Evolutionary conservation across 1,140 invertebrate genomes (phyloP), one percentile per base, ranked within the genome.

Genomic region (Hycleus phaleratus): DNA sequence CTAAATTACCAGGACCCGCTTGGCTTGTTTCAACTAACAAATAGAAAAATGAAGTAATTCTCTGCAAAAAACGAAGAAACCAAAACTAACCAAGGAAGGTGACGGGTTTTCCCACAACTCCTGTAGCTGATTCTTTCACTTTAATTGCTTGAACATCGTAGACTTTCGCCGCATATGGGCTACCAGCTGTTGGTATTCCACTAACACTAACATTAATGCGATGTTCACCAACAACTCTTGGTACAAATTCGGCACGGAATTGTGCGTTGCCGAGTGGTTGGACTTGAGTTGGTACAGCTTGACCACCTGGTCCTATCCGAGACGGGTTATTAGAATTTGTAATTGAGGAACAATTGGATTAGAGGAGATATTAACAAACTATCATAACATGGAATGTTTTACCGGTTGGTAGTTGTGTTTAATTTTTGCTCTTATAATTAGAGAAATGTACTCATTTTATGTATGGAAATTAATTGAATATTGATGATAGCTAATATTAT

Each of bases 71-170:
- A 11, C 10, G 44, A 26, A 46, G n/a, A 59, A 18, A 18, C 18
- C 9, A 9, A 48, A 32, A 74, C 73, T 78, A 81, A 95, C 92
- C 92, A 71, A 95, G 80, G 77, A 98, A 98, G 59, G 93, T 95
- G 32, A 96, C 93, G 0, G 93, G 86, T 73, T 95, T 90, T 45
- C 93, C 93, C 26, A 98, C 88, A 26, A 92, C 86, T 50, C 95
- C 95, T 68, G 85, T 85, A 39, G 89, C 85, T 4, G 95, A 86
- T 70, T 94, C 90, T 73, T 93, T 93, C 2, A 98, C 93, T 78
- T 90, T 89, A 61, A 98, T 98, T 51, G 93, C 92, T 56, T 86
- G 84, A 1, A 96, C 91, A 73, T 97, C 94, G 72, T 97, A 97
- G 9, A 95, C 92, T 80, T 96, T 95, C 61, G 91, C 90, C 61